Conservation (phyloP, 2,113 vertebrate species). For the Notothenia rossii region DNA sequence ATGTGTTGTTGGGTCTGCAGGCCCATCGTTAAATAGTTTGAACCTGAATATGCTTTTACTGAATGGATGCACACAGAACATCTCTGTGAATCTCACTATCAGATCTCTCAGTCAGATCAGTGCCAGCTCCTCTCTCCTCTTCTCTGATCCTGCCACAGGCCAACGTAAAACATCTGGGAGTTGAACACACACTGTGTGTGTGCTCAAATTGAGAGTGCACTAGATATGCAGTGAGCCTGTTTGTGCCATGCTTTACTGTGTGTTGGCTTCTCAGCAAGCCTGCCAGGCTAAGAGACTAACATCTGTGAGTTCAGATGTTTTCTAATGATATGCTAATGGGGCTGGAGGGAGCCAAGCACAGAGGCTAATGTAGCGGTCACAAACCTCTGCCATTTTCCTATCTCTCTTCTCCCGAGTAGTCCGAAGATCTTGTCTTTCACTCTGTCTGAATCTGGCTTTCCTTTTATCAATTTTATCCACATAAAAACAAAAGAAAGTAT, state of each 20-base stretch:
- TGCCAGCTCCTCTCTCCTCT: slow-evolving; percentile 56
- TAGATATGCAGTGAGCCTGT: slow-evolving; percentile 37
- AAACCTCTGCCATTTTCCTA: slow-evolving; percentile 62
- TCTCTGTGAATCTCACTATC: slow-evolving; percentile 17
- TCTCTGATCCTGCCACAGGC: slow-evolving; percentile 67
- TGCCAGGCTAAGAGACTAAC: slow-evolving; percentile 80
- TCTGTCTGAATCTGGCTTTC: neutral
- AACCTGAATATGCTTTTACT: slow-evolving; percentile 11
- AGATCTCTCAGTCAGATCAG: slow-evolving; percentile 40
- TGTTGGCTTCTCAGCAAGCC: slow-evolving; percentile 63
- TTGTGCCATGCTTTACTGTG: slow-evolving; percentile 43
- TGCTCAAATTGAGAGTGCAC: slow-evolving; percentile 34
- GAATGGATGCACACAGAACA: slow-evolving; percentile 22
- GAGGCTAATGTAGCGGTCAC: slow-evolving; percentile 76
- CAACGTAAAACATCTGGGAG: slow-evolving; percentile 78
- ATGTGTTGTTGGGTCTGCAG: neutral
- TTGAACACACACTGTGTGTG: slow-evolving; percentile 36
- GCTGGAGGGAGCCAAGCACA: slow-evolving; percentile 73
- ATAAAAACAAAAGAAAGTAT: neutral
- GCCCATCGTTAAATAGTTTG: slow-evolving; percentile 12
- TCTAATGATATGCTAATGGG: slow-evolving; percentile 84
- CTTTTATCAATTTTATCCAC: neutral
- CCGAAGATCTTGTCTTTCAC: neutral
- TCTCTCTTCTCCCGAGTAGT: slow-evolving; percentile 24
- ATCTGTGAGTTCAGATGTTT: slow-evolving; percentile 86